A percentile compares a stretch with the other conserved stretches of the same genome.
phyloP scores from a whole-genome alignment of 2,888 invertebrate species.

The Apodemia duryi region DNA sequence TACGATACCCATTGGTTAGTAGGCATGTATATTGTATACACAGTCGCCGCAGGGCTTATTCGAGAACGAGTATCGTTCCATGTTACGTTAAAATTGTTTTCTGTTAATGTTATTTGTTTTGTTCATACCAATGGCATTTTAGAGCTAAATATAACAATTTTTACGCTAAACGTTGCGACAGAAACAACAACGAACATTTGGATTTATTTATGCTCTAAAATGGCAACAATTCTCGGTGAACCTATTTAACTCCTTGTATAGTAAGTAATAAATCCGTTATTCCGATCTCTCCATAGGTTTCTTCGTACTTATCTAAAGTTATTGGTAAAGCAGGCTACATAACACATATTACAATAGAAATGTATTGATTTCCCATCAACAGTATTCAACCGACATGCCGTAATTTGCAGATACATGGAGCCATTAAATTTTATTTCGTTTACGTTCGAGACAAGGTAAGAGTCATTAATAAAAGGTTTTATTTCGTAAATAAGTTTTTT shows the following conservation, averaged over 20 bases:
- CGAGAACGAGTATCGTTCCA: constrained; percentile 66
- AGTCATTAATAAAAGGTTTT: constrained; percentile 41
- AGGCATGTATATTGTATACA: constrained; percentile 46
- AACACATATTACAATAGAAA: constrained; percentile 77
- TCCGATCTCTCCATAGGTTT: constrained; percentile 73
- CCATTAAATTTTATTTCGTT: constrained; percentile 64
- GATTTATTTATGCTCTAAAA: constrained; percentile 51
- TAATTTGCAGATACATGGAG: constrained; percentile 74
- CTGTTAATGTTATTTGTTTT: constrained; percentile 73
- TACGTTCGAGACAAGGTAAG: constrained; percentile 54
- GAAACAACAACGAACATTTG: background rate
- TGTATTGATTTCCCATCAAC: constrained; percentile 73
- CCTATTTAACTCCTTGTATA: constrained; percentile 62
- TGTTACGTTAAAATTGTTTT: constrained; percentile 71
- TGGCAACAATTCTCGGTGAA: constrained; percentile 44
- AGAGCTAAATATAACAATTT: constrained; percentile 48
- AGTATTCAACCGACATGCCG: constrained; percentile 73
- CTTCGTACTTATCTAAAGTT: constrained; percentile 52
- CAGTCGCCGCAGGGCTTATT: constrained; percentile 77
- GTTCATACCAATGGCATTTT: constrained; percentile 55
- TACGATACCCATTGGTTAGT: constrained; percentile 53
- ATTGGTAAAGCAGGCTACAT: constrained; percentile 70
- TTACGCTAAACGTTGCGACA: constrained; percentile 1
- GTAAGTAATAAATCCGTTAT: constrained; percentile 75
- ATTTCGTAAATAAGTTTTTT: constrained; percentile 46